Evolutionary conservation across 2,888 invertebrate genomes (phyloP), one percentile per base, ranked within the genome.

Genomic region (Marronus borbonicus): DNA sequence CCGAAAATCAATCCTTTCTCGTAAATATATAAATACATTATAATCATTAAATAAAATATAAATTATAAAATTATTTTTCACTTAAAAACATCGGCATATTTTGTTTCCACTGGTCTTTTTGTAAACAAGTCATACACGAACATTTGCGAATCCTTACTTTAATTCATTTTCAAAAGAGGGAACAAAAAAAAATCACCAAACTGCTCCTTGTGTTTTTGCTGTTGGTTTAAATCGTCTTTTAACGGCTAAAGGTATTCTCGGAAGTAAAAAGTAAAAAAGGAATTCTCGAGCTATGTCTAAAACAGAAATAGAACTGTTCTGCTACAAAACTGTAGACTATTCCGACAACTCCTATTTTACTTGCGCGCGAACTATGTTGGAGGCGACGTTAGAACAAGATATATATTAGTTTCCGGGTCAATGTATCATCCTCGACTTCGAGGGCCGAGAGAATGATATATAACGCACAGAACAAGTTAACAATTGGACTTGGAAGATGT

Each of bases 401-500:
- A 81, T 81, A 81, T 81, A 81, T 80, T 80, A 81, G 77, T 78
- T 81, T 80, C 82, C 80, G 79, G 80, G 79, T 78, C 81, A 78
- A 83, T 83, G 82, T 81, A 83, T 83, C 83, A 83, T 83, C 81
- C 83, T 82, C 80, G 82, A 81, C 81, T 82, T 80, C 72, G 72
- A 58, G 72, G 78, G 80, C 81, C 80, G 58, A 68, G 79, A 80
- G 81, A 82, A 82, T 83, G 82, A 82, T 83, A 81, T 83, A 82
- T 82, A 79, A 81, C 81, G 78, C 80, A 77, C 82, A 81, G 84
- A 84, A 84, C 85, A 85, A 83, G 84, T 85, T 85, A 84, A 83
- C 84, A 85, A 84, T 85, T 85, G 84, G 82, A 84, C 85, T 83
- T 81, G 84, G 83, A 85, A 86, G 86, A 86, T 85, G 84, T 83